A percentile compares a stretch with the other conserved stretches of the same genome.
phyloP scores from a whole-genome alignment of 2,797 vertebrate genomes.

The Microctenopoma stevenorrisi region DNA sequence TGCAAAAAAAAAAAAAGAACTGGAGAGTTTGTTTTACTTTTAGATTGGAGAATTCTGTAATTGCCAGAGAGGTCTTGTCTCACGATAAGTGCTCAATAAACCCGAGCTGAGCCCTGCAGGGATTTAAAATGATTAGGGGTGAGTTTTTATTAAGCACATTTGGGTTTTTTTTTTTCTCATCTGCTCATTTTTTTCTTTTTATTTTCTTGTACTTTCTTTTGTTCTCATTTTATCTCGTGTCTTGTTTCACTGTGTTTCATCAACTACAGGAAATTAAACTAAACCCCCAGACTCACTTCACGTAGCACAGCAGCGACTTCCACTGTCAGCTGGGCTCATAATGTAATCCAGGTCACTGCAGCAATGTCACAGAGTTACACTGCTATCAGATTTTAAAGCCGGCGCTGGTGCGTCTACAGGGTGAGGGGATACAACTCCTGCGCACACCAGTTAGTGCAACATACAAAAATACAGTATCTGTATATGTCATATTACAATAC shows the following conservation, averaged over 20 bases:
- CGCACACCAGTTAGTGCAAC: conserved; percentile 6
- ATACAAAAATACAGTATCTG: too few species aligned
- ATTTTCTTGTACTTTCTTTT: conserved; percentile 32
- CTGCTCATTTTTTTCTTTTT: conserved; percentile 7
- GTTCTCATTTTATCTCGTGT: conserved; percentile 39
- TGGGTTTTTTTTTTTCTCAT: conserved; percentile 35
- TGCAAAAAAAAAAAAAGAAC: conserved; percentile 17
- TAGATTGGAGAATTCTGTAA: conserved; percentile 29
- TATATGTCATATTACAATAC: too few species aligned
- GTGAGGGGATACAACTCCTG: background rate
- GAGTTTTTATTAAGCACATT: conserved; percentile 42
- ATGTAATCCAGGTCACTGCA: conserved; percentile 36
- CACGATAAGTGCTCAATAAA: conserved; percentile 29
- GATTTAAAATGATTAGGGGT: conserved; percentile 48
- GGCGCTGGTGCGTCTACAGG: background rate
- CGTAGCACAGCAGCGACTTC: conserved; percentile 10
- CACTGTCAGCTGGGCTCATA: conserved; percentile 24
- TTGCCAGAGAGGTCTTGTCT: conserved; percentile 30
- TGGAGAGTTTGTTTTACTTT: conserved; percentile 30
- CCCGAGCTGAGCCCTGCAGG: conserved; percentile 14
- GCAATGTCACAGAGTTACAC: conserved; percentile 35
- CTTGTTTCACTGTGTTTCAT: conserved; percentile 55
- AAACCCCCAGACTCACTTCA: conserved; percentile 33
- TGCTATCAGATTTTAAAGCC: conserved; percentile 13
- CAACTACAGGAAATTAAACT: conserved; percentile 60